Conservation (phyloP, 2,888 invertebrate species). For the Ceraclea dissimilis region DNA sequence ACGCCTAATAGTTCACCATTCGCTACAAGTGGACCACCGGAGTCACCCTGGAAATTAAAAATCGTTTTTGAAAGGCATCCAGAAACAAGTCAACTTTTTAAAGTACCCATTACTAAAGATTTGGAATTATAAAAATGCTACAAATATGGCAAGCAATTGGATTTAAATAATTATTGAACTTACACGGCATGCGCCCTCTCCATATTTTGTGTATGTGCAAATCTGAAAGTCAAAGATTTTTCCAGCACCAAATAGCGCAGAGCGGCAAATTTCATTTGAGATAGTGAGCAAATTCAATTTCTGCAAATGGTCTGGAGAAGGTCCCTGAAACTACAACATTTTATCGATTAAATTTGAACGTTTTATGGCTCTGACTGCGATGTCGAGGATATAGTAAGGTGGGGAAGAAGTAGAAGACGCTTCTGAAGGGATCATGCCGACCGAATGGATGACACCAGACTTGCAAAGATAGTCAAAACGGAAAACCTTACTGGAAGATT, state of each 20-base stretch:
- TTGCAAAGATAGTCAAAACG: too few species aligned
- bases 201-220: constrained; percentile 50
- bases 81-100: background rate
- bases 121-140: too few species aligned
- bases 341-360: too few species aligned
- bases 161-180: too few species aligned
- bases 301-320: constrained; percentile 47
- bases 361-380: too few species aligned
- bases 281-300: constrained; percentile 41
- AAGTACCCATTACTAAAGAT: too few species aligned
- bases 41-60: constrained; percentile 41
- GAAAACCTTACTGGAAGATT: too few species aligned
- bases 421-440: too few species aligned
- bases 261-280: constrained; percentile 5
- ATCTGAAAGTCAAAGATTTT: constrained; percentile 46
- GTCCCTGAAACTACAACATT: constrained; percentile 49
- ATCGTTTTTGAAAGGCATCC: background rate
- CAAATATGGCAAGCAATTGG: too few species aligned
- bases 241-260: constrained; percentile 31
- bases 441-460: too few species aligned
- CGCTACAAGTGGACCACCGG: constrained; percentile 46
- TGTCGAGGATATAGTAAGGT: too few species aligned
- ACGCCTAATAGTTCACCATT: constrained; percentile 38
- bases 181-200: constrained; percentile 58
- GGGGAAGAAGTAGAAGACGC: too few species aligned